Base-by-base conservation (phyloP, 2,113 vertebrate genomes). In the Meriones unguiculatus region DNA sequence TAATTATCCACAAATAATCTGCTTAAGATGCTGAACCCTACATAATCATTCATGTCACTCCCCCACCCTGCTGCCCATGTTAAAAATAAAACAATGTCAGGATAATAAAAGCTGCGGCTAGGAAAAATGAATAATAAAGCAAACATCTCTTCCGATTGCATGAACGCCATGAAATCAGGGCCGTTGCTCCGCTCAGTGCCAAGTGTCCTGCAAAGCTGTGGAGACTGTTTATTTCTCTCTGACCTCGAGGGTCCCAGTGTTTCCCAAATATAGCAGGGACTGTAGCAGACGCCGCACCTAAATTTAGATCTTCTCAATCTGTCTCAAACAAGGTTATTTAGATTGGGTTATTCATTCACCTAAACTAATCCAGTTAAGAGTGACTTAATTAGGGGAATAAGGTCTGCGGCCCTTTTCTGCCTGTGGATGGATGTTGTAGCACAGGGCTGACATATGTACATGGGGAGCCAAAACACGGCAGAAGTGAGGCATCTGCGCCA, bases 381-480 rank as follows among this genome's bases (percentile, higher is more conserved):
- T 95, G 94, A 97, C 69, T 95, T 96, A 94, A 95, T 97, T 95
- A 97, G 95, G 86, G 89, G 69, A 90, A 95, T 90, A 91, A 57
- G 93, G 81, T 85, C 90, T 95, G 77, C 95, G 85, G 52, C 46
- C n/a, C 24, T 87, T 96, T 94, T 95, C 81, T 95, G 41, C 41
- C 96, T 92, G 70, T 90, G 64, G 76, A 88, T 18, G 28, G 93
- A 72, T 96, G 97, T 92, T 93, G 76, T 30, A 78, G 92, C 90
- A 95, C n/a, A 62, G 4, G 18, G 35, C 59, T 86, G 85, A 82
- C n/a, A 93, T 91, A 90, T 90, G 93, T 93, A 30, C 41, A 95
- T 32, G 70, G 92, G 80, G 59, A 94, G 57, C 50, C 95, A 88
- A 96, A 95, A 87, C 32, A 78, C 1, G 18, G 70, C 20, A 1